Percentiles rank a stretch among this genome's conserved stretches.
These are phyloP conservation scores for Chrysocyon brachyurus DNA, from an alignment of 2,797 vertebrate species.

Conservation along the genomic window DNA sequence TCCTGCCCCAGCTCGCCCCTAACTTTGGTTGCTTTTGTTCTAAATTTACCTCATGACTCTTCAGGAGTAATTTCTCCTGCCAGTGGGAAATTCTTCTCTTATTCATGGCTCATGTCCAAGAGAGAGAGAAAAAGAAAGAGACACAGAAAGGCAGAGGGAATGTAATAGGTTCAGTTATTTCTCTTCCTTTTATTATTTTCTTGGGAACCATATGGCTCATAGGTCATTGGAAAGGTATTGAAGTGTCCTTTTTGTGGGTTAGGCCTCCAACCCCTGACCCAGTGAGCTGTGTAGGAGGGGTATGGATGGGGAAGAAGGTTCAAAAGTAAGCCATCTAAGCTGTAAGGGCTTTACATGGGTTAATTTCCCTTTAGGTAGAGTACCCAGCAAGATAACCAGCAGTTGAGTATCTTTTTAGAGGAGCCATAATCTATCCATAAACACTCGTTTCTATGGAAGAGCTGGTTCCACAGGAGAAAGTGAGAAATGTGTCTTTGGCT, in stretches of 20 bases:
- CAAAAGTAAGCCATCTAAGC: background rate
- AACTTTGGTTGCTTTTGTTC: background rate
- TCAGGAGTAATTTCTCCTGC: background rate
- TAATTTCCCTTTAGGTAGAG: background rate
- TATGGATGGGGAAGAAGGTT: background rate
- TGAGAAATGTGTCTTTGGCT: background rate
- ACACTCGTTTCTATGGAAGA: background rate
- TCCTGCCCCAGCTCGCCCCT: background rate
- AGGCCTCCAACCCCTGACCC: background rate
- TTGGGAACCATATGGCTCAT: background rate
- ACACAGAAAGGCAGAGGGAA: background rate
- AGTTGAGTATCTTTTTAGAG: background rate
- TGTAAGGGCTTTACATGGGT: background rate
- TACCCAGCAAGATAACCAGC: background rate
- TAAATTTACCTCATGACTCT: background rate
- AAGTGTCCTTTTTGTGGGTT: background rate
- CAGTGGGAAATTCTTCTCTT: background rate
- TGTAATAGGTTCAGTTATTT: background rate
- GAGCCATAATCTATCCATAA: too few species aligned
- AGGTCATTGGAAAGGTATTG: background rate
- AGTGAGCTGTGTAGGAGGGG: background rate
- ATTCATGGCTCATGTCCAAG: background rate
- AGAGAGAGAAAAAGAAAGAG: background rate
- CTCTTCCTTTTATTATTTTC: background rate
- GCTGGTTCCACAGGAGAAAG: background rate